Evolutionary conservation across 2,797 vertebrate species (phyloP).

Genomic region (Coccyzus lansbergi): DNA sequence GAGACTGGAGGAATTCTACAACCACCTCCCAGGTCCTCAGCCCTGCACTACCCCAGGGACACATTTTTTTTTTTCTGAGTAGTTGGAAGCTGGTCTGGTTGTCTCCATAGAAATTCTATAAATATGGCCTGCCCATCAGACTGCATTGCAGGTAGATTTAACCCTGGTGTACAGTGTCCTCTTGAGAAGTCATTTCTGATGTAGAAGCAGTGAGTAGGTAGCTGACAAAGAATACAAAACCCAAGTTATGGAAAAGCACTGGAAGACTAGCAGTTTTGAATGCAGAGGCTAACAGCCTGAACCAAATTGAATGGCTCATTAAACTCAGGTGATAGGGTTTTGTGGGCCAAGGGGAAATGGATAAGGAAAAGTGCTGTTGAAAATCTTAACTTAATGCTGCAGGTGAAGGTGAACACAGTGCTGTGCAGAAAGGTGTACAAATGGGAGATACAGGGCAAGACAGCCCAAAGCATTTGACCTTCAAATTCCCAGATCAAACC

Average conservation of each 20-base stretch:
- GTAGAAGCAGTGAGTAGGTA: neutral
- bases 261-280: neutral
- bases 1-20: neutral
- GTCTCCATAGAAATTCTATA: neutral
- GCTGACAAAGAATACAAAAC: neutral
- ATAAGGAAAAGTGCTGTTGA: neutral
- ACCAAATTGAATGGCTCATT: constrained; percentile 5
- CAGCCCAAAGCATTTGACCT: neutral
- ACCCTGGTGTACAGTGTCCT: neutral
- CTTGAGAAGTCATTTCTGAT: neutral
- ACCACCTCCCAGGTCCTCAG: neutral
- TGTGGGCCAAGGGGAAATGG: neutral
- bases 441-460: neutral
- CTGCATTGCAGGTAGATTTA: neutral
- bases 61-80: neutral
- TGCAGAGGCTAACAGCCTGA: neutral
- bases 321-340: neutral
- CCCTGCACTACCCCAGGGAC: neutral
- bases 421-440: neutral
- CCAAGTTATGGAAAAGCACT: neutral
- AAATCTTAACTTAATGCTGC: neutral
- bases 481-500: neutral
- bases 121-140: neutral
- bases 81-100: neutral
- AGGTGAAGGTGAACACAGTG: neutral